A percentile compares a stretch with the other conserved stretches of the same genome.
Conservation (phyloP, 64 coral and sea anemone genomes). For the Montipora efflorescens region DNA sequence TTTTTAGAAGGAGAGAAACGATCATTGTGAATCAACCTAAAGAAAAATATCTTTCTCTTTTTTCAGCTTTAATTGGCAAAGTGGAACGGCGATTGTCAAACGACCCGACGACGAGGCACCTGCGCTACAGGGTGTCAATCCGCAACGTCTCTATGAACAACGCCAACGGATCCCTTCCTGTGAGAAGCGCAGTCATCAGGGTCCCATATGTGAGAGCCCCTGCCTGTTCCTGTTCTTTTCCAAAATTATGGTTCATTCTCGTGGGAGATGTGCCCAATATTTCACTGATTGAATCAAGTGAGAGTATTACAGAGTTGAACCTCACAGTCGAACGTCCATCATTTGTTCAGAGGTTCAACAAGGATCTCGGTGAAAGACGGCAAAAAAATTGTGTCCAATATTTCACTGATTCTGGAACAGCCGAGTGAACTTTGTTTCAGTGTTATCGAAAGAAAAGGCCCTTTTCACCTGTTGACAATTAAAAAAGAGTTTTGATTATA, state of each 20-base stretch:
- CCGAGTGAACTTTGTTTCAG: neutral
- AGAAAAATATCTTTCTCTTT: neutral
- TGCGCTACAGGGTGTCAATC: slow-evolving; percentile 49
- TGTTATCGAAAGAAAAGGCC: neutral
- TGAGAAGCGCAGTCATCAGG: slow-evolving; percentile 34
- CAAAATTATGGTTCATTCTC: slow-evolving; percentile 52
- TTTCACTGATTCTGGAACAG: neutral
- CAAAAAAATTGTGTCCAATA: neutral
- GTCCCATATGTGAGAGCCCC: slow-evolving; percentile 34
- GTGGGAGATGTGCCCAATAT: slow-evolving; percentile 21
- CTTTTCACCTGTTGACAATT: neutral
- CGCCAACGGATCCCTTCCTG: slow-evolving; percentile 9
- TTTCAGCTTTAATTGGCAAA: slow-evolving; percentile 46
- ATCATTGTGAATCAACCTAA: neutral
- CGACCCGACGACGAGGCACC: slow-evolving; percentile 26
- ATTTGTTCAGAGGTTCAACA: slow-evolving; percentile 48
- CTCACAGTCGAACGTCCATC: slow-evolving; percentile 12
- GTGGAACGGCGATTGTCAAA: slow-evolving; percentile 19
- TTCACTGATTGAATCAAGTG: neutral
- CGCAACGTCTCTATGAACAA: slow-evolving; percentile 38
- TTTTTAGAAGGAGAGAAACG: no score
- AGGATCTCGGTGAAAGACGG: neutral
- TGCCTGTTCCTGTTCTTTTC: slow-evolving; percentile 58
- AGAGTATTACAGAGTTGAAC: neutral
- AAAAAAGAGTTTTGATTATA: neutral